Conservation (phyloP, 2,888 invertebrate genomes). For the Ectemnius lituratus region DNA sequence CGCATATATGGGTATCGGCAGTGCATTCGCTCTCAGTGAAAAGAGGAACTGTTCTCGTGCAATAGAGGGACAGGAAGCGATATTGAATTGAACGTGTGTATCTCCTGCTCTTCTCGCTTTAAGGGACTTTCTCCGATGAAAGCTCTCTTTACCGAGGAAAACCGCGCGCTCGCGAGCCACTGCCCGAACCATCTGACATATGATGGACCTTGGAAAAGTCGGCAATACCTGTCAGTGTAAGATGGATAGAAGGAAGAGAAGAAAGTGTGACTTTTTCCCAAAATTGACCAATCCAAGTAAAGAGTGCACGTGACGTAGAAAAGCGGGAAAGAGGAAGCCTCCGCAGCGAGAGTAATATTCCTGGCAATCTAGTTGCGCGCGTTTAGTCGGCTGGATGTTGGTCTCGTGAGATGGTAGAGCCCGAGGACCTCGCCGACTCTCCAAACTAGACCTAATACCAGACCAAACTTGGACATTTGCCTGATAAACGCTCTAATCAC, state of each 20-base stretch:
- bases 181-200: background rate
- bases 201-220: background rate
- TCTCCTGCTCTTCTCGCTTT: constrained; percentile 9
- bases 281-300: too few relatives aligned
- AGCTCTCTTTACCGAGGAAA: background rate
- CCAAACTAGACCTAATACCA: too few relatives aligned
- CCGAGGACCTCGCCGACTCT: too few relatives aligned
- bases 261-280: background rate
- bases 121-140: constrained; percentile 50
- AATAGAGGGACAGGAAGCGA: constrained; percentile 10
- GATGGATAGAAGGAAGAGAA: background rate
- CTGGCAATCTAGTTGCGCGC: background rate
- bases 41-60: constrained; percentile 30
- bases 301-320: background rate
- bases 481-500: too few relatives aligned
- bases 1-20: background rate
- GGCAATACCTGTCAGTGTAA: background rate
- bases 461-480: too few relatives aligned
- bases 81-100: too few relatives aligned
- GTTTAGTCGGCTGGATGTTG: background rate
- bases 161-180: background rate
- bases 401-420: too few relatives aligned
- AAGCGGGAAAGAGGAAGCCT: background rate
- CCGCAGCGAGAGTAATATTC: background rate
- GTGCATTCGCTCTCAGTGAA: constrained; percentile 40